These are phyloP conservation scores for Corythornis vintsioides DNA, from an alignment of 2,113 vertebrate genomes.

Conservation along the genomic window DNA sequence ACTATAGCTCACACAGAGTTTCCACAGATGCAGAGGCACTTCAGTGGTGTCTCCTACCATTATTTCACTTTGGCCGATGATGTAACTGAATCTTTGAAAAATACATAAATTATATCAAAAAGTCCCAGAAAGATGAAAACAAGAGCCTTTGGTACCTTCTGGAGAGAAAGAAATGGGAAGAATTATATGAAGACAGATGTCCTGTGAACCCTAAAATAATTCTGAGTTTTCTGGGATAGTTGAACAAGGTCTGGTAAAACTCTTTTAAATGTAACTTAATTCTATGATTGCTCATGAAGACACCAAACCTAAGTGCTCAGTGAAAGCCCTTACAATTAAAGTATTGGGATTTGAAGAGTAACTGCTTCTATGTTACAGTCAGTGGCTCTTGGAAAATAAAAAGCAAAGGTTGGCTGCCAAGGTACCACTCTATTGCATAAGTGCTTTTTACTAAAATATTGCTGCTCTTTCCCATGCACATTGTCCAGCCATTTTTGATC, in stretches of 20 bases:
- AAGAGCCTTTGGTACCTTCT: background rate
- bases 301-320: background rate
- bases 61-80: background rate
- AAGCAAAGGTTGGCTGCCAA: background rate
- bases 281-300: background rate
- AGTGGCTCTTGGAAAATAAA: background rate
- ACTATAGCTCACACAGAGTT: background rate
- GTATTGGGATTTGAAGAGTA: background rate
- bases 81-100: background rate
- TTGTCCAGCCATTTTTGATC: background rate
- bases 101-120: background rate
- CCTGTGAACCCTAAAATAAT: background rate
- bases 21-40: background rate
- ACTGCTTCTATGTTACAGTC: background rate
- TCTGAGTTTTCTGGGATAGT: background rate
- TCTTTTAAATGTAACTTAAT: conserved; percentile 4
- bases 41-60: background rate
- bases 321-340: background rate
- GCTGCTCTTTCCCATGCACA: background rate
- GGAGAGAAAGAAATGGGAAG: background rate
- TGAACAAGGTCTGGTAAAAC: background rate
- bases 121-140: background rate
- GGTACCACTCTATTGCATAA: background rate
- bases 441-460: background rate
- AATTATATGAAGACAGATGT: background rate